Conservation (phyloP, 2,888 invertebrate genomes). For the Eucriotettix oculatus region DNA sequence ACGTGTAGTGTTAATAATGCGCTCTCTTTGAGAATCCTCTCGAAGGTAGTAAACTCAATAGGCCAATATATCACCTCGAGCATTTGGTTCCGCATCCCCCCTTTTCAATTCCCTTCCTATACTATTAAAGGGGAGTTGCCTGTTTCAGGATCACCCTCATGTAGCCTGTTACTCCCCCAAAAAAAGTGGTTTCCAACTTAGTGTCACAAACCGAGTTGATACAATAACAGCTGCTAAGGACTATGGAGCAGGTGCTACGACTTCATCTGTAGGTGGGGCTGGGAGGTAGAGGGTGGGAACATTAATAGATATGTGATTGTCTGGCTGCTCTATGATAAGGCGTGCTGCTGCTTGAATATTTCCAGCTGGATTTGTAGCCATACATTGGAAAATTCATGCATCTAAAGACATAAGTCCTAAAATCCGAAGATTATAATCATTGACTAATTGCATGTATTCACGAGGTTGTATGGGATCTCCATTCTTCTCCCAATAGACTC, state of each 20-base stretch:
- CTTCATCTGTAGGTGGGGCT: slow-evolving; percentile 1
- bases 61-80: slow-evolving; percentile 49
- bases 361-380: slow-evolving; percentile 72
- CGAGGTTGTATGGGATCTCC: slow-evolving; percentile 76
- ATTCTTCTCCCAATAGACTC: slow-evolving; percentile 82
- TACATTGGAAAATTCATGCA: slow-evolving; percentile 90
- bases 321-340: slow-evolving; percentile 51
- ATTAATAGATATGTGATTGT: no score
- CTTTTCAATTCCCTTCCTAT: no score
- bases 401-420: slow-evolving; percentile 76
- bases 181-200: slow-evolving; percentile 89
- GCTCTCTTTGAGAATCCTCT: slow-evolving; percentile 72
- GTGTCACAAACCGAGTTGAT: slow-evolving; percentile 72
- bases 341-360: slow-evolving; percentile 66
- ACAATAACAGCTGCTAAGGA: slow-evolving; percentile 63
- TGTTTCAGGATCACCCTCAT: no score
- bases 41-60: slow-evolving; percentile 82
- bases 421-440: slow-evolving; percentile 58
- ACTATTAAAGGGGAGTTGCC: no score
- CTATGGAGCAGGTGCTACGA: slow-evolving; percentile 34
- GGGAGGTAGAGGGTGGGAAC: background rate
- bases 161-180: no score
- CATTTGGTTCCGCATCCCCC: no score
- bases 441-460: slow-evolving; percentile 67
- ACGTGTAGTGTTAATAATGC: slow-evolving; percentile 60